Conservation (phyloP, 2,888 invertebrate species). For the Dyspetes luteomarginatus region DNA sequence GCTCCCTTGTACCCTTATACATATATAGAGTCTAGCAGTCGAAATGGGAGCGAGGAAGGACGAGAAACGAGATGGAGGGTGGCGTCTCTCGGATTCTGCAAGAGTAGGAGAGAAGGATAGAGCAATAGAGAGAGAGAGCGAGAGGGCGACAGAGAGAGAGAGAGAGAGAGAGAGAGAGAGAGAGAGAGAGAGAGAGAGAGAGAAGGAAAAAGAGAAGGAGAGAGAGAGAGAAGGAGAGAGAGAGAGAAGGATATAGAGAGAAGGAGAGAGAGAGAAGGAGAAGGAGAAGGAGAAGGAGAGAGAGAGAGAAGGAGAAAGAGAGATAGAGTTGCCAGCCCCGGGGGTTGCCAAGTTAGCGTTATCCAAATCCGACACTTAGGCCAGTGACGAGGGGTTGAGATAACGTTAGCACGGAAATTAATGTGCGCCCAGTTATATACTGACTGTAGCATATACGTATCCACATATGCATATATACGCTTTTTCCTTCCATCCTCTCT, state of each 20-base stretch:
- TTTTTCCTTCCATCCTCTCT: constrained; percentile 5
- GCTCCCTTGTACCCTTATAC: not conserved
- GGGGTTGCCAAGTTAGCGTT: constrained; percentile 76
- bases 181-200: not conserved
- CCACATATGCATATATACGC: constrained; percentile 12
- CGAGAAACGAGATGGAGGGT: constrained; percentile 61
- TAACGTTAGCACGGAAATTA: constrained; percentile 79
- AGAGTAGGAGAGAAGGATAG: constrained; percentile 10
- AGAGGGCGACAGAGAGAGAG: constrained; percentile 53
- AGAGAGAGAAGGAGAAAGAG: no score
- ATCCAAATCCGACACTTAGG: constrained; percentile 79
- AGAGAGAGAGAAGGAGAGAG: constrained; percentile 48
- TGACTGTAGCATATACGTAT: constrained; percentile 1
- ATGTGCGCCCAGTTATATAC: constrained; percentile 69
- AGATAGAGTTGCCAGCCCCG: constrained; percentile 68
- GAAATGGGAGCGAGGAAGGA: constrained; percentile 35
- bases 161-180: constrained; percentile 13
- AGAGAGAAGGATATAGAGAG: constrained; percentile 56
- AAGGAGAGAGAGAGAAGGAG: not conserved
- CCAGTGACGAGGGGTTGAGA: constrained; percentile 71
- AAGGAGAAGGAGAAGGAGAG: constrained; percentile 13
- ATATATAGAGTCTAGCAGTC: not conserved
- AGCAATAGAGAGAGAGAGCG: not conserved
- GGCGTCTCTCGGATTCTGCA: constrained; percentile 54
- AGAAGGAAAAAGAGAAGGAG: constrained; percentile 38